These are phyloP conservation scores for Myotis findleyi DNA, from an alignment of 2,797 vertebrate genomes.

Conservation along the genomic window DNA sequence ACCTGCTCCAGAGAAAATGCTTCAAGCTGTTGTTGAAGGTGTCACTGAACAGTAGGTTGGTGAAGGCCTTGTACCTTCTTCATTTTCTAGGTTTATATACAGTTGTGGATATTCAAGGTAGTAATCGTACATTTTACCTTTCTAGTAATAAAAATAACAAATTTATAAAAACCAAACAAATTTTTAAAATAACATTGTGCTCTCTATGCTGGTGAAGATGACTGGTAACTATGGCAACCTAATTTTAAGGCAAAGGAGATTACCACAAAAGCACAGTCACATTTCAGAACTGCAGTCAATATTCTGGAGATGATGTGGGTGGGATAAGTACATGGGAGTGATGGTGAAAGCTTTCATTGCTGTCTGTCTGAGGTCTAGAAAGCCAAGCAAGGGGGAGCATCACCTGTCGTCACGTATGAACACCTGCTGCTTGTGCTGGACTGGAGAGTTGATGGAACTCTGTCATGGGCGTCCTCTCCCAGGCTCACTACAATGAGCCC, in stretches of 20 bases:
- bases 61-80: not conserved
- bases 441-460: not conserved
- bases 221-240: slow-evolving; percentile 74
- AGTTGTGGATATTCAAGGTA: not conserved
- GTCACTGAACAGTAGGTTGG: not conserved
- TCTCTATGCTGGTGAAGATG: slow-evolving; percentile 34
- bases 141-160: not conserved
- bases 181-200: slow-evolving; percentile 54
- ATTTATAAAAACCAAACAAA: slow-evolving; percentile 4
- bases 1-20: not conserved
- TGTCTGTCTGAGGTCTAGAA: not conserved
- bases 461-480: not conserved
- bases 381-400: fast-evolving
- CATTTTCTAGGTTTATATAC: not conserved
- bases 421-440: fast-evolving
- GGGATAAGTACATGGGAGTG: not conserved
- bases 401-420: not conserved
- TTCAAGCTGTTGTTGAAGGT: not conserved
- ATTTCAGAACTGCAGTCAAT: not conserved
- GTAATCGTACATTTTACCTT: not conserved
- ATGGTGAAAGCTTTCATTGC: not conserved
- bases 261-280: not conserved
- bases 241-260: slow-evolving; percentile 58
- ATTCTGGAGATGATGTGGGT: not conserved
- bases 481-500: fast-evolving